Evolutionary conservation across 2,797 vertebrate genomes (phyloP), one percentile per base, ranked within the genome.

Genomic region (Hirundo rustica): DNA sequence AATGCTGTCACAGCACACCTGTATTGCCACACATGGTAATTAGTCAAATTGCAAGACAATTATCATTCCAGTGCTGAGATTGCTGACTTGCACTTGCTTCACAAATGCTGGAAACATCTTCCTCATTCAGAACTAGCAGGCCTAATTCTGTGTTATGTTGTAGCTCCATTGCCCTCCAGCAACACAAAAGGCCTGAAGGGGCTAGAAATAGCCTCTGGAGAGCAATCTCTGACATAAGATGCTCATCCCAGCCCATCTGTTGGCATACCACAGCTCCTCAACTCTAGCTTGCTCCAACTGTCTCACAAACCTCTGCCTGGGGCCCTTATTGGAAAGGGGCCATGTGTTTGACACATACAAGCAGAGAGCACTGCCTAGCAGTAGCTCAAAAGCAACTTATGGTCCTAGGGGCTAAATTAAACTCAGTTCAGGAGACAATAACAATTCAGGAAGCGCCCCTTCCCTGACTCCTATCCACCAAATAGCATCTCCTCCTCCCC

Each of bases 11-110:
- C 65, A 85, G 84, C 5, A 0, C 65, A 65, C 45, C 12, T 80
- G 65, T 85, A 93, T 94, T 96, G 84, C 86, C 84, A 94, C 84
- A 87, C 78, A 68, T 51, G 57, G 72, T 92, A 96, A 95, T 97
- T 95, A 93, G 75, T 94, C 78, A 96, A 93, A 96, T 93, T 92
- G 84, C 91, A 74, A 74, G 65, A 89, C 78, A 81, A 94, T 94
- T 94, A 94, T 75, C 78, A 34, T 96, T 88, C 73, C 50, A 36
- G 0, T 54, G 68, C 68, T 82, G 58, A 95, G 88, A 91, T 62
- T 89, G 81, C 78, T 92, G 93, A 89, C 68, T 95, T 88, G 70
- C 32, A 48, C 36, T 91, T 85, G 78, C 54, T 91, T 91, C 58
- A 23, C 66, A 94, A 93, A 58, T 65, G 68, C 21, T 85, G 68